Evolutionary conservation across 1,140 invertebrate species (phyloP).

Genomic region (Drosophila nikananu): DNA sequence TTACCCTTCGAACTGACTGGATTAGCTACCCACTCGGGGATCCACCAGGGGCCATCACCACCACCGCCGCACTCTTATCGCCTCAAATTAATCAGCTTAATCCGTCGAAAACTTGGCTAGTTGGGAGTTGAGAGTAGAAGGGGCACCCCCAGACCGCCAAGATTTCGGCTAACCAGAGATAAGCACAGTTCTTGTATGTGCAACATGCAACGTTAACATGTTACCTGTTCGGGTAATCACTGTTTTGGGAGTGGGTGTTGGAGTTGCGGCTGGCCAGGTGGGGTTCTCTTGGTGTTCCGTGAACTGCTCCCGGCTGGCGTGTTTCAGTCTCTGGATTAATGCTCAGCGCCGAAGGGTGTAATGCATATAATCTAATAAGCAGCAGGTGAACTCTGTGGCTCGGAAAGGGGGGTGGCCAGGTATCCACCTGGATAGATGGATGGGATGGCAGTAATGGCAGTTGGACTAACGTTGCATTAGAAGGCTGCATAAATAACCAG

Average conservation of each 20-base stretch:
- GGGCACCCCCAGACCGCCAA: slow-evolving; percentile 11
- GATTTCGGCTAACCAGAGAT: slow-evolving; percentile 71
- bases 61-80: slow-evolving; percentile 77
- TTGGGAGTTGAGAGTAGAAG: slow-evolving; percentile 28
- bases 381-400: slow-evolving; percentile 60
- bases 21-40: slow-evolving; percentile 48
- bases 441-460: slow-evolving; percentile 36
- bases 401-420: slow-evolving; percentile 33
- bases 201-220: slow-evolving; percentile 80
- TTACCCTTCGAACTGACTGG: slow-evolving; percentile 76
- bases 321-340: slow-evolving; percentile 66
- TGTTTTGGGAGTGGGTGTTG: background rate
- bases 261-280: slow-evolving; percentile 6
- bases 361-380: slow-evolving; percentile 82
- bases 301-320: slow-evolving; percentile 36
- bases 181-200: slow-evolving; percentile 64
- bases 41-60: slow-evolving; percentile 47
- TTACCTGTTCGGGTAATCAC: slow-evolving; percentile 64
- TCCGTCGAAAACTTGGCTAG: slow-evolving; percentile 79
- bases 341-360: slow-evolving; percentile 67
- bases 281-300: background rate
- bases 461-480: slow-evolving; percentile 67
- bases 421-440: slow-evolving; percentile 23
- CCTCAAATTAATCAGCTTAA: slow-evolving; percentile 82
- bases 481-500: slow-evolving; percentile 67